Conservation (phyloP, 1,140 invertebrate species). For the Pomacea maculata region DNA sequence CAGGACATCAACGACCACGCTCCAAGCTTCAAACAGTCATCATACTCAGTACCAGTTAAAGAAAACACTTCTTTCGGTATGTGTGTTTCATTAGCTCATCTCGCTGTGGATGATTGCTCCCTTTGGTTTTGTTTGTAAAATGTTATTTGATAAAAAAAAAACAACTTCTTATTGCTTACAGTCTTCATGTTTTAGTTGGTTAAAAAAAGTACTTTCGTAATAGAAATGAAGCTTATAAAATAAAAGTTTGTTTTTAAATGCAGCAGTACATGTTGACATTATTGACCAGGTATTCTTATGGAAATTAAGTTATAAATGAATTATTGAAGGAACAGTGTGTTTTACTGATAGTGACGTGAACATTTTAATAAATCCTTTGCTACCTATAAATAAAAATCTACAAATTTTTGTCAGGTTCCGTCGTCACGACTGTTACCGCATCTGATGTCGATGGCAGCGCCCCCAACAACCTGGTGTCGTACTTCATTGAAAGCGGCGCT, state of each 20-base stretch:
- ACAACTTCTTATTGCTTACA: too few relatives aligned
- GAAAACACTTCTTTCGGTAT: conserved; percentile 6
- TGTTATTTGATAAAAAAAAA: too few relatives aligned
- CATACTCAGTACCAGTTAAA: neutral
- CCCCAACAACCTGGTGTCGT: conserved; percentile 24
- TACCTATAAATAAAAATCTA: neutral
- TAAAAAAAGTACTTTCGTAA: too few relatives aligned
- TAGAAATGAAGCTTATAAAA: too few relatives aligned
- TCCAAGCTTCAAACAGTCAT: neutral
- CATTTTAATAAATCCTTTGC: too few relatives aligned
- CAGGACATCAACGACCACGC: conserved; percentile 19
- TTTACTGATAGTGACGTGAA: too few relatives aligned
- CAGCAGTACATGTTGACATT: neutral
- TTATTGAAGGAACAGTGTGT: too few relatives aligned
- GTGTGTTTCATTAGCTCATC: neutral
- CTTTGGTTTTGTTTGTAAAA: neutral
- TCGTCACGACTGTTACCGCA: conserved; percentile 7
- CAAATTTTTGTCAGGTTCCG: neutral
- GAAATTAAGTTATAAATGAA: too few relatives aligned
- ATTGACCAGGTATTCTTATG: neutral
- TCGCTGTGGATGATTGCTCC: neutral
- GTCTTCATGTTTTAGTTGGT: too few relatives aligned
- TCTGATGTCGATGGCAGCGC: conserved; percentile 22
- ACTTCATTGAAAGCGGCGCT: conserved; percentile 25
- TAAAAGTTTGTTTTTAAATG: too few relatives aligned